phyloP scores from a whole-genome alignment of 2,113 vertebrate genomes.

The Fulica atra region DNA sequence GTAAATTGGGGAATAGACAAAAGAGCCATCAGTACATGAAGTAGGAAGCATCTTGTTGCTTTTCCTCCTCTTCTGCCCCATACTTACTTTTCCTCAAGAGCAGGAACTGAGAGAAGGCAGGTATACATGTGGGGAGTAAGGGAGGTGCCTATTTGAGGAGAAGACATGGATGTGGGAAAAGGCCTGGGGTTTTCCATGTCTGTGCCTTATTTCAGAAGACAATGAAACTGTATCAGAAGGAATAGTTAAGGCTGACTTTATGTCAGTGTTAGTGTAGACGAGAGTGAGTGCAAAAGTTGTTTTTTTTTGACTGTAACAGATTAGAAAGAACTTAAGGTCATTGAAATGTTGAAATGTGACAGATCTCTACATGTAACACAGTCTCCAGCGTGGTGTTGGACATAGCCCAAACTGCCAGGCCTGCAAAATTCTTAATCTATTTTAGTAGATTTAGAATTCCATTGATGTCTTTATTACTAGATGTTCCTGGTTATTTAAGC shows the following conservation, averaged over 20 bases:
- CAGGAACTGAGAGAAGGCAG: neutral
- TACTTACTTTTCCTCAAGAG: neutral
- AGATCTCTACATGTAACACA: neutral
- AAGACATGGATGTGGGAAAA: neutral
- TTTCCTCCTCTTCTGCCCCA: neutral
- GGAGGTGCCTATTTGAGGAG: accelerated
- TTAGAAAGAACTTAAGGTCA: conserved; percentile 11
- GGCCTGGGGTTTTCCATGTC: neutral
- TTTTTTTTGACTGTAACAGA: conserved; percentile 35
- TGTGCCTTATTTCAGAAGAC: neutral
- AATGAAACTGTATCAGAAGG: neutral
- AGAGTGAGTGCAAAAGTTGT: conserved; percentile 20
- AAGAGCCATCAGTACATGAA: neutral
- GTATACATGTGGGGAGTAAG: neutral
- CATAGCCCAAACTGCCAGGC: conserved; percentile 38
- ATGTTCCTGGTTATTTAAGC: conserved; percentile 1
- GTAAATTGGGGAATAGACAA: neutral
- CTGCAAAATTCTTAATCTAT: conserved; percentile 44
- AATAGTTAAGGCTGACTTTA: neutral
- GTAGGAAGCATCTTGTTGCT: neutral
- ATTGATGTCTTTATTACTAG: neutral
- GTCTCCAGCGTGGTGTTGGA: neutral
- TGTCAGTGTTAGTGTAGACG: neutral
- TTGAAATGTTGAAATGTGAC: conserved; percentile 30
- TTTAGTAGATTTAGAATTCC: conserved; percentile 51